Evolutionary conservation across 2,797 vertebrate species (phyloP).

Genomic region (Phoxinus dragarum): DNA sequence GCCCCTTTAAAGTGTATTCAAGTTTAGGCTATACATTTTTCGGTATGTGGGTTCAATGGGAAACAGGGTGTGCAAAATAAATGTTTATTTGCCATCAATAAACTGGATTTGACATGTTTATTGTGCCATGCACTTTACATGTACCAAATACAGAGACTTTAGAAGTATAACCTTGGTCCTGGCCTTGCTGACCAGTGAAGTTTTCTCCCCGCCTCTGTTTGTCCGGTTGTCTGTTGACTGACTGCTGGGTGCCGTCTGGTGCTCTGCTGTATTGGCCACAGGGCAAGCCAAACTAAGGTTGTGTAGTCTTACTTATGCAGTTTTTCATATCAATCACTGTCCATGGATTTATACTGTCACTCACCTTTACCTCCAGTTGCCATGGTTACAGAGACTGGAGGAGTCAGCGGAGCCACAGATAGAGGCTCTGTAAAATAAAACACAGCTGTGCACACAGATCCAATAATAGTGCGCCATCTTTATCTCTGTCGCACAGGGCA

Average conservation of each 20-base stretch:
- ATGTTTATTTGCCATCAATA: background rate
- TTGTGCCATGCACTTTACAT: background rate
- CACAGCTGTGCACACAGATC: slow-evolving; percentile 28
- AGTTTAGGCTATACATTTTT: background rate
- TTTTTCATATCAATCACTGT: slow-evolving; percentile 38
- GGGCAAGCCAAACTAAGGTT: background rate
- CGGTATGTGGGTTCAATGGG: background rate
- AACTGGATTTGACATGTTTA: background rate
- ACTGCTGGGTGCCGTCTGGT: slow-evolving; percentile 33
- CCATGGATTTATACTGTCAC: slow-evolving; percentile 47
- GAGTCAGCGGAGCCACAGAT: slow-evolving; percentile 38
- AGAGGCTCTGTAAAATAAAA: slow-evolving; percentile 66
- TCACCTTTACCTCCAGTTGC: slow-evolving; percentile 73
- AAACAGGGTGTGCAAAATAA: background rate
- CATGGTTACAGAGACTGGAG: slow-evolving; percentile 57
- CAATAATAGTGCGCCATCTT: slow-evolving; percentile 14
- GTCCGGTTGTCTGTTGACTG: slow-evolving; percentile 56
- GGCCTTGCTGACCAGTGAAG: slow-evolving; percentile 49
- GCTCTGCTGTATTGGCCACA: slow-evolving; percentile 35
- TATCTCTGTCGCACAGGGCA: background rate
- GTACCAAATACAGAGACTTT: background rate
- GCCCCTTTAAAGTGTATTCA: background rate
- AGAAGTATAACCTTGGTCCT: slow-evolving; percentile 70
- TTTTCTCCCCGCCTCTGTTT: slow-evolving; percentile 66
- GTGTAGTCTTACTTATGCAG: background rate